Evolutionary conservation across 2,888 invertebrate species (phyloP).

Genomic region (Malthinus seriepunctatus): DNA sequence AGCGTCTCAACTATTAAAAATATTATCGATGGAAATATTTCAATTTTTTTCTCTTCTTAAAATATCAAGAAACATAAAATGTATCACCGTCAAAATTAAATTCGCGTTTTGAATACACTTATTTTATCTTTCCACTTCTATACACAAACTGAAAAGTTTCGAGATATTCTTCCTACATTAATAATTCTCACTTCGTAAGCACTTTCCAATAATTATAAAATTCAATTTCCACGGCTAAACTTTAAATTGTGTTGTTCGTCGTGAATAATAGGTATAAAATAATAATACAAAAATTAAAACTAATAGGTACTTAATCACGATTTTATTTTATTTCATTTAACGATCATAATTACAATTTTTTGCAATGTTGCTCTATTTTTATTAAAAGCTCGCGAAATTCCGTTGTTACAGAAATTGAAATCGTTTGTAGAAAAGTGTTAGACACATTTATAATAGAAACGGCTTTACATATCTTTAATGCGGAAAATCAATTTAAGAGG

Average conservation of each 20-base stretch:
- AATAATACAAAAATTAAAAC: slow-evolving; percentile 2
- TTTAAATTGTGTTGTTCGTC: slow-evolving; percentile 24
- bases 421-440: no score
- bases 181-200: slow-evolving; percentile 24
- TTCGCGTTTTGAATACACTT: slow-evolving; percentile 26
- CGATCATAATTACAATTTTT: background rate
- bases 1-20: slow-evolving; percentile 4
- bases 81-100: slow-evolving; percentile 22
- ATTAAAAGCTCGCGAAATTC: no score
- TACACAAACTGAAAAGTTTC: slow-evolving; percentile 21
- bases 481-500: no score
- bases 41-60: slow-evolving; percentile 12
- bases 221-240: slow-evolving; percentile 23
- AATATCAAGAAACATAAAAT: slow-evolving; percentile 2
- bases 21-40: background rate
- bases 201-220: slow-evolving; percentile 30
- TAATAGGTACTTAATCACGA: background rate
- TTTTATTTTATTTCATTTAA: background rate
- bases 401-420: no score
- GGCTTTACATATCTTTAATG: no score
- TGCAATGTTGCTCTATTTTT: no score
- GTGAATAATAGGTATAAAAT: slow-evolving; percentile 16
- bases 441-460: no score
- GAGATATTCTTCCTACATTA: slow-evolving; percentile 19
- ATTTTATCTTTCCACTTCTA: slow-evolving; percentile 28